These are phyloP conservation scores for Falco biarmicus DNA, from an alignment of 2,797 vertebrate genomes.

Conservation along the genomic window DNA sequence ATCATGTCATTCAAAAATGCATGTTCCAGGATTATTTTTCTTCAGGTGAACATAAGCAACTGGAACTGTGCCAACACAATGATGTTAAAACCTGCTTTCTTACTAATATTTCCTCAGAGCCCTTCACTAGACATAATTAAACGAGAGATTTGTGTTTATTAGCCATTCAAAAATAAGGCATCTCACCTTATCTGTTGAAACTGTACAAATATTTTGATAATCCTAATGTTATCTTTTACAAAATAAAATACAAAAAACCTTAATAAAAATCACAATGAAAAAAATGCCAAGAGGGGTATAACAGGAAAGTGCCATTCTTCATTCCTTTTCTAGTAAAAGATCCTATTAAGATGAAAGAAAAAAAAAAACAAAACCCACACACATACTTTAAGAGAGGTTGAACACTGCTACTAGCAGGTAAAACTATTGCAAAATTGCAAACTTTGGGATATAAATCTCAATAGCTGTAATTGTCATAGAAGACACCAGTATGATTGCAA, in stretches of 20 bases:
- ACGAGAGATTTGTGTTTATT: not conserved
- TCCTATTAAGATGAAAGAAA: not conserved
- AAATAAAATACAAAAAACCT: not conserved
- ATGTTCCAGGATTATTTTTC: not conserved
- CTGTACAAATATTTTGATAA: not conserved
- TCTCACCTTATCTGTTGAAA: not conserved
- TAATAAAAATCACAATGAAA: not conserved
- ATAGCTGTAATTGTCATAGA: not conserved
- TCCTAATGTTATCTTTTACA: not conserved
- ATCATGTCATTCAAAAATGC: not conserved
- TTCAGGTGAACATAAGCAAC: not conserved
- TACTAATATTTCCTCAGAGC: not conserved
- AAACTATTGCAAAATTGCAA: not conserved
- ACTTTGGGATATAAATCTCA: not conserved
- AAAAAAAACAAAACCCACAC: accelerated
- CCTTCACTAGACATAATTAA: not conserved
- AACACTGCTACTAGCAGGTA: not conserved
- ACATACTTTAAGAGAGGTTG: not conserved
- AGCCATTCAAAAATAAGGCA: not conserved
- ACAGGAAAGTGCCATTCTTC: not conserved
- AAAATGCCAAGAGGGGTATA: accelerated
- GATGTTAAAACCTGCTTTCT: not conserved
- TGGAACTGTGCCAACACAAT: not conserved
- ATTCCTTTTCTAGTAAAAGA: not conserved
- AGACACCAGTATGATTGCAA: not conserved